Base-by-base conservation (phyloP, 2,113 vertebrate species). In the Ammodytes marinus region DNA sequence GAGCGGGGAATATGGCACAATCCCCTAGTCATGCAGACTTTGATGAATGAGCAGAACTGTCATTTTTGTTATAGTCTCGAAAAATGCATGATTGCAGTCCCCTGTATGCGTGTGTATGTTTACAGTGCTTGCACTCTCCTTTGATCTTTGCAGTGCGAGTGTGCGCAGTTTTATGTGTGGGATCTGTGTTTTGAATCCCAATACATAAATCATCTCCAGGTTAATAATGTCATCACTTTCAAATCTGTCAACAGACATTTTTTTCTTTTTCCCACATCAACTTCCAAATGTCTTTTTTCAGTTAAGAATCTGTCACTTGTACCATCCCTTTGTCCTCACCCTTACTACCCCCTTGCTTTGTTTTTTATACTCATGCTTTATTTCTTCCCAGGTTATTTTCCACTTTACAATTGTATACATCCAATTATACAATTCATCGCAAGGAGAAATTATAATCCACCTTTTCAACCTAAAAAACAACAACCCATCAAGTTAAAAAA, bases 41-140 rank as follows among this genome's bases (percentile, higher is more conserved):
- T 88, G 86, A 93, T 93, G 87, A 90, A 92, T 88, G 83, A 83
- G 88, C 75, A 70, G 77, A 80, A 59, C 70, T 78, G 74, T 67
- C 80, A 77, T 84, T 87, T 87, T 74, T 73, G 73, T 87, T 65
- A 70, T 17, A 50, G 40, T 40, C 52, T 83, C 19, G 10, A 66
- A 82, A 27, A 27, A 27, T 27, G 27, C 27, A 27, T 27, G 27
- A 83, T 61, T 70, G 66, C 69, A 81, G 27, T 27, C 27, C 27
- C 27, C 27, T 73, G 52, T 76, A 78, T 82, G 75, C 12, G 79
- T 65, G 37, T 58, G 68, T 71, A 57, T 37, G 17, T 14, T 40
- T 43, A 7, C 5, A 37, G 12, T 47, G 35, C 43, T 49, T 39
- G 42, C 12, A 19, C 5, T 37, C 27, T 1, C 47, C n/a, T 7